phyloP scores from a whole-genome alignment of 2,113 vertebrate species.

The Myotis davidii region DNA sequence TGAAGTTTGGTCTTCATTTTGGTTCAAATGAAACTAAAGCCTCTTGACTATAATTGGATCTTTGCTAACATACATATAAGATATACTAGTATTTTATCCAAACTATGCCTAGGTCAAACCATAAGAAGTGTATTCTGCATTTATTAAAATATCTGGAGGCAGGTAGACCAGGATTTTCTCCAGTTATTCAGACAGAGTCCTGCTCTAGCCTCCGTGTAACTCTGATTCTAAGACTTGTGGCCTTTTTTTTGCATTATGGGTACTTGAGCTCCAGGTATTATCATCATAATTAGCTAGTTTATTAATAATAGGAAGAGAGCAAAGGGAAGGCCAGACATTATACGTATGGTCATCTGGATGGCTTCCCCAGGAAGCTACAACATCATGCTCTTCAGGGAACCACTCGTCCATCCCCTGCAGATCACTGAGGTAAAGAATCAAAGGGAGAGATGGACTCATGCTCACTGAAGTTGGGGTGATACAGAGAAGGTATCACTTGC shows the following conservation, averaged over 20 bases:
- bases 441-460: not conserved
- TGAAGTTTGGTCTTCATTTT: not conserved
- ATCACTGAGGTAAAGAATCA: not conserved
- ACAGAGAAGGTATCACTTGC: not conserved
- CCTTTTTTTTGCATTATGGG: not conserved
- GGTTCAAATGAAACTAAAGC: not conserved
- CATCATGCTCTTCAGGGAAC: not conserved
- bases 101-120: not conserved
- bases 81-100: not conserved
- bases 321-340: not conserved
- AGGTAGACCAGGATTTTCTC: not conserved
- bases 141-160: not conserved
- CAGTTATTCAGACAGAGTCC: not conserved
- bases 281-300: not conserved
- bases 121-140: not conserved
- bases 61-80: not conserved
- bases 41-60: not conserved
- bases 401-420: not conserved
- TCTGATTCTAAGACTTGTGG: not conserved
- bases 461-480: not conserved
- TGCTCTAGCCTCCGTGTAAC: not conserved
- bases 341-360: not conserved
- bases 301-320: not conserved
- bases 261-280: not conserved
- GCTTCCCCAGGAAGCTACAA: not conserved